Evolutionary conservation across 2,797 vertebrate genomes (phyloP).

Genomic region (Tenualosa thibaudeaui): DNA sequence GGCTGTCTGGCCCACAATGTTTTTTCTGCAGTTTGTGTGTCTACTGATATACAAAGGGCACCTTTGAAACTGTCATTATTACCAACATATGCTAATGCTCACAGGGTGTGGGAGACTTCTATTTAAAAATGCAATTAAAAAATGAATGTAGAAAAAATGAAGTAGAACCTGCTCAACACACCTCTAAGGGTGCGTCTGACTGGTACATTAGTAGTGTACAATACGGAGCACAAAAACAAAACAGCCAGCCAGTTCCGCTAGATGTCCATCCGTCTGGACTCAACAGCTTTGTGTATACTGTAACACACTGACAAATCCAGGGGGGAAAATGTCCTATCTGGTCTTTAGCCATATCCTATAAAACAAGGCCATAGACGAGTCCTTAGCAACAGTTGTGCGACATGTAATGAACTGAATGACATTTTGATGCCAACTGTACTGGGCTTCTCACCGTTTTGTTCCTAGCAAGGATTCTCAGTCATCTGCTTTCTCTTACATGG

Average conservation of each 20-base stretch:
- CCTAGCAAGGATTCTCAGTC: neutral
- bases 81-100: neutral
- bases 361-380: neutral
- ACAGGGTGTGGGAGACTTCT: neutral
- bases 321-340: neutral
- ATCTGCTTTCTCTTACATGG: neutral
- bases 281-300: neutral
- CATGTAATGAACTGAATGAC: neutral
- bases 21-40: neutral
- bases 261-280: neutral
- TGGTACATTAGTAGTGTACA: neutral
- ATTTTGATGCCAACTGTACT: neutral
- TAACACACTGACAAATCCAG: neutral
- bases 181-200: neutral
- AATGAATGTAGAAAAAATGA: neutral
- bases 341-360: neutral
- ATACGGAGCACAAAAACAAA: neutral
- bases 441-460: neutral
- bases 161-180: neutral
- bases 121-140: neutral
- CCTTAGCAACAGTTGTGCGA: neutral
- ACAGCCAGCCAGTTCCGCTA: neutral
- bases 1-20: neutral
- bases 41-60: neutral
- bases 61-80: neutral